Percentiles rank a stretch among this genome's conserved stretches.
These are phyloP conservation scores for Xerus rutilus DNA, from an alignment of 2,797 vertebrate species.

Conservation along the genomic window DNA sequence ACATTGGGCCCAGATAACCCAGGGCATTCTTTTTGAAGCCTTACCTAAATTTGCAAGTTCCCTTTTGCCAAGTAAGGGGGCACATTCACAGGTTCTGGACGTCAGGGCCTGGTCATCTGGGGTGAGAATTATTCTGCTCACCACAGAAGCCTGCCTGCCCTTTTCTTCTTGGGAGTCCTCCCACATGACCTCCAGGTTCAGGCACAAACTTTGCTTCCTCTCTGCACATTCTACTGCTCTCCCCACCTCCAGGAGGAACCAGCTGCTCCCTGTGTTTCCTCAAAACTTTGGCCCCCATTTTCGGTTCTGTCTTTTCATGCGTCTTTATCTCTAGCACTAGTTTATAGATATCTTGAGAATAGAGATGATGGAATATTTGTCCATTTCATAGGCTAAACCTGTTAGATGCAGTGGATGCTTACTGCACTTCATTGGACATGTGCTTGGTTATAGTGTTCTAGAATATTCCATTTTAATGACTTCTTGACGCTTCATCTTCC, in stretches of 20 bases:
- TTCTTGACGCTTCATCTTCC: background rate
- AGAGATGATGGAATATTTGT: background rate
- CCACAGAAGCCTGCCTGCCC: background rate
- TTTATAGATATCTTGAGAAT: background rate
- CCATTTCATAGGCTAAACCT: background rate
- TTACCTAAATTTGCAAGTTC: background rate
- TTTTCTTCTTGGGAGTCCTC: background rate
- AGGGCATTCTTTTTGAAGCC: background rate
- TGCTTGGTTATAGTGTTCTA: background rate
- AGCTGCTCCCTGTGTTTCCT: background rate
- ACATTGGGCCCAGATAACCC: background rate
- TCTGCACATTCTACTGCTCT: background rate
- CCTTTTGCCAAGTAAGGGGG: background rate
- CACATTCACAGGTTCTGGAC: background rate
- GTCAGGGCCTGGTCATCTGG: background rate
- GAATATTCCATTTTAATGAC: background rate
- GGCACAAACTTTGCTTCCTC: background rate
- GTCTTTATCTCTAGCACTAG: background rate
- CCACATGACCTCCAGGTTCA: background rate
- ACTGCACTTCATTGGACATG: background rate
- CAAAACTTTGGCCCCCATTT: background rate
- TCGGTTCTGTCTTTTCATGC: background rate
- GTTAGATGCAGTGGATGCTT: rapidly evolving
- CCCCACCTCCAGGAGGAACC: background rate
- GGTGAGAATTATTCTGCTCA: background rate